phyloP scores from a whole-genome alignment of 2,797 vertebrate genomes.

The Amblyraja radiata region DNA sequence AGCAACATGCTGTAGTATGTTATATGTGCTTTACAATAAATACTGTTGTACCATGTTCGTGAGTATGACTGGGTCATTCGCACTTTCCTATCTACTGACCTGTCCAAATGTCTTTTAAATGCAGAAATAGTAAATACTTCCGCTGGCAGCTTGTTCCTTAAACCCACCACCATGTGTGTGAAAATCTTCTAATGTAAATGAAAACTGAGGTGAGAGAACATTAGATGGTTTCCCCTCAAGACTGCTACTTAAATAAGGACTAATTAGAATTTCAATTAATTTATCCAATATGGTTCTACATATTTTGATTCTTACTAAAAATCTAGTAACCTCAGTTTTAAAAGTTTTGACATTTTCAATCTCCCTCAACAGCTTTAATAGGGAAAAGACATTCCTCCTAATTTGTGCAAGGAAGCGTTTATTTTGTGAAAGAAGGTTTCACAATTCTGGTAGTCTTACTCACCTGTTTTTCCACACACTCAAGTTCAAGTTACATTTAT shows the following conservation, averaged over 20 bases:
- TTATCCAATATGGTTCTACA: not conserved
- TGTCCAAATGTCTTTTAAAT: too few species aligned
- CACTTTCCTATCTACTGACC: too few species aligned
- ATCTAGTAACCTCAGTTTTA: not conserved
- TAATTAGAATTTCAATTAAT: not conserved
- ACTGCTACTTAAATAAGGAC: not conserved
- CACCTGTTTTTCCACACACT: not conserved
- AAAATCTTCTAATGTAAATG: too few species aligned
- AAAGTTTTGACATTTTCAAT: not conserved
- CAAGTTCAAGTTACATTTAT: too few species aligned
- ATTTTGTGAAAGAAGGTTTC: not conserved
- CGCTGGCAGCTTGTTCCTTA: too few species aligned
- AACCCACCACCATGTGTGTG: too few species aligned
- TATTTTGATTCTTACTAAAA: not conserved
- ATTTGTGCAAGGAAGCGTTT: too few species aligned
- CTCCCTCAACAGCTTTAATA: not conserved
- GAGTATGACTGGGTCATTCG: too few species aligned
- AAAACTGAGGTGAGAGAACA: not conserved
- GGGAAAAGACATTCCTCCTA: not conserved
- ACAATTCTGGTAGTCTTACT: not conserved
- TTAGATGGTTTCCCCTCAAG: not conserved
- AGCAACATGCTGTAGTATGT: too few species aligned
- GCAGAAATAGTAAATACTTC: too few species aligned
- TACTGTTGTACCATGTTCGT: too few species aligned
- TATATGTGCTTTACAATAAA: too few species aligned